Evolutionary conservation across 92 coral and sea anemone genomes (phyloP).

Genomic region (Epizoanthus stellaris): DNA sequence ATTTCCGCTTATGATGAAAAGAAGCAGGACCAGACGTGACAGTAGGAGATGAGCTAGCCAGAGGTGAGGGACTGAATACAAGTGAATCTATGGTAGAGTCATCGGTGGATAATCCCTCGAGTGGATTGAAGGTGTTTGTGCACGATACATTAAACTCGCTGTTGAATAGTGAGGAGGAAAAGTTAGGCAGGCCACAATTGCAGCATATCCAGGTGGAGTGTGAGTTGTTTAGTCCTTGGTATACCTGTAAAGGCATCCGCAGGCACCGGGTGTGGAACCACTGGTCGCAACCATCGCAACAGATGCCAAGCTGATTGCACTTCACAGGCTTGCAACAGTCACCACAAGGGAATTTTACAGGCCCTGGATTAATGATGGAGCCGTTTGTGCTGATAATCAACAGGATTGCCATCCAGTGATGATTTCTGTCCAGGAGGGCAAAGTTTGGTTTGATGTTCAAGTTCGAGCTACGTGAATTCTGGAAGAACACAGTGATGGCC

Average conservation of each 20-base stretch:
- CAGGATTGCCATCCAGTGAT: slow-evolving; percentile 13
- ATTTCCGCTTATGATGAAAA: background rate
- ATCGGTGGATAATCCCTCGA: background rate
- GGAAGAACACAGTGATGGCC: slow-evolving; percentile 1
- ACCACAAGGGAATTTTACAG: slow-evolving; percentile 30
- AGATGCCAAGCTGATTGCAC: slow-evolving; percentile 28
- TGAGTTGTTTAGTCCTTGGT: slow-evolving; percentile 29
- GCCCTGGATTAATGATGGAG: slow-evolving; percentile 30
- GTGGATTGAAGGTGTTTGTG: background rate
- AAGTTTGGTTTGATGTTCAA: background rate
- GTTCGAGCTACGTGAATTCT: background rate
- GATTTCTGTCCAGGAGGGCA: slow-evolving; percentile 1
- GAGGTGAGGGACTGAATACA: background rate
- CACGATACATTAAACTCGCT: background rate
- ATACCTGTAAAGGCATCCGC: slow-evolving; percentile 20
- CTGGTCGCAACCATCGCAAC: slow-evolving; percentile 29
- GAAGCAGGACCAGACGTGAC: background rate
- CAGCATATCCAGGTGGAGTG: slow-evolving; percentile 30
- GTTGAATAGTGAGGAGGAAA: background rate
- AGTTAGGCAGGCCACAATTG: slow-evolving; percentile 13
- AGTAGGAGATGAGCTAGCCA: background rate
- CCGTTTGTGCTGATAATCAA: slow-evolving; percentile 36
- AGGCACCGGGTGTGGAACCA: slow-evolving; percentile 38
- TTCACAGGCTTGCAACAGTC: slow-evolving; percentile 7
- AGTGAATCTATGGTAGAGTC: background rate